Conservation (phyloP, 2,888 invertebrate species). For the Scaptodrosophila latifasciaeformis region DNA sequence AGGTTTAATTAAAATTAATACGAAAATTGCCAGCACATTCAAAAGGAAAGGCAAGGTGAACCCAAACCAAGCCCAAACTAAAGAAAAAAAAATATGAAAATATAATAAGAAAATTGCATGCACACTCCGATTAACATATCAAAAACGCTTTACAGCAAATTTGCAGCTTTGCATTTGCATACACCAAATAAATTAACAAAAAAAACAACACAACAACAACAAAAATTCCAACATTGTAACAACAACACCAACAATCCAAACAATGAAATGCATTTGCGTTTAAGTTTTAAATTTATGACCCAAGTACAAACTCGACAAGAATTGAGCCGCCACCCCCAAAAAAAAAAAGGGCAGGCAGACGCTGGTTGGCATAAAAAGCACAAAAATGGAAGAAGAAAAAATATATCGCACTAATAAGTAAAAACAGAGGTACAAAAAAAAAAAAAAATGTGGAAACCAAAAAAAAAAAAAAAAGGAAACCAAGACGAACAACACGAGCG, state of each 20-base stretch:
- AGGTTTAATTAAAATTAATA: conserved; percentile 41
- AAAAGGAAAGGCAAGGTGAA: no score
- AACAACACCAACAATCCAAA: not conserved
- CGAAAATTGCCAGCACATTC: no score
- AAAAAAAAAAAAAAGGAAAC: conserved; percentile 5
- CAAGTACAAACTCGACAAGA: conserved; percentile 42
- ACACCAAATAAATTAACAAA: conserved; percentile 2
- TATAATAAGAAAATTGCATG: conserved; percentile 68
- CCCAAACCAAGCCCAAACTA: no score
- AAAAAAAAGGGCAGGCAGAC: conserved; percentile 43
- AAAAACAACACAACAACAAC: conserved; percentile 22
- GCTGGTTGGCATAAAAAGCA: conserved; percentile 47
- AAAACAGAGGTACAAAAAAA: conserved; percentile 20
- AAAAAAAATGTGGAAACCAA: conserved; percentile 18
- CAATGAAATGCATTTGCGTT: conserved; percentile 36
- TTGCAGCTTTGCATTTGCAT: conserved; percentile 34
- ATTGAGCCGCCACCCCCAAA: conserved; percentile 6
- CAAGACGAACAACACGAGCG: conserved; percentile 4
- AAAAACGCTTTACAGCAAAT: conserved; percentile 52
- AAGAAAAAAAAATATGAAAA: conserved; percentile 26
- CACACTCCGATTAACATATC: conserved; percentile 60
- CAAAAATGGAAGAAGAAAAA: conserved; percentile 41
- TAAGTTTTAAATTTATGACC: conserved; percentile 54
- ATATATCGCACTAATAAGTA: conserved; percentile 33
- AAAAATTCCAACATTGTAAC: no score